A percentile compares a stretch with the other conserved stretches of the same genome.
phyloP scores from a whole-genome alignment of 1,140 invertebrate species.

The Pseudomyrmex concolor region DNA sequence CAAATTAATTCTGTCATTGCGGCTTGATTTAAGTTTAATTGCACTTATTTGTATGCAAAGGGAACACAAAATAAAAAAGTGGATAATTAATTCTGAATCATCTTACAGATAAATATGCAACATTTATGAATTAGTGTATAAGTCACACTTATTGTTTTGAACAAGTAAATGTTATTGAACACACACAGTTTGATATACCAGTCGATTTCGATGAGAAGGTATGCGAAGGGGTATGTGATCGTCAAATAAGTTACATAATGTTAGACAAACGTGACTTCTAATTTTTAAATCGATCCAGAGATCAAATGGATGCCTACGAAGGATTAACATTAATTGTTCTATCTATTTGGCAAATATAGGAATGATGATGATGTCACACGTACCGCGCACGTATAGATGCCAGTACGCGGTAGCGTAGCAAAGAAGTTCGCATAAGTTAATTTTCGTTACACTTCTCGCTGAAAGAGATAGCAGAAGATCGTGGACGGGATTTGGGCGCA shows the following conservation, averaged over 20 bases:
- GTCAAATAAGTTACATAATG: constrained; percentile 46
- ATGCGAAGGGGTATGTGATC: constrained; percentile 25
- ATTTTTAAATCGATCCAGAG: constrained; percentile 34
- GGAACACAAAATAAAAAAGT: background rate
- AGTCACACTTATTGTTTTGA: constrained; percentile 31
- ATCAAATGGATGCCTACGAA: constrained; percentile 55
- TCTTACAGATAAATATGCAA: constrained; percentile 22
- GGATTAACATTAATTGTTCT: constrained; percentile 68
- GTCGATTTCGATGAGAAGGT: constrained; percentile 30
- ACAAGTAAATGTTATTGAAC: constrained; percentile 24
- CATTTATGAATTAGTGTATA: constrained; percentile 47
- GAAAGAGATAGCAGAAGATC: constrained; percentile 35
- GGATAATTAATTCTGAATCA: constrained; percentile 9
- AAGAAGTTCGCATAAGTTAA: constrained; percentile 22
- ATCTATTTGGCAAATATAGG: constrained; percentile 78
- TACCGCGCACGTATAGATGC: constrained; percentile 12
- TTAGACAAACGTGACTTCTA: constrained; percentile 31
- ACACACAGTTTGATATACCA: constrained; percentile 25
- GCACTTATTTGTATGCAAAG: background rate
- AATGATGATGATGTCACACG: constrained; percentile 69
- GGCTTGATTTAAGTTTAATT: background rate
- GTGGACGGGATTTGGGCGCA: background rate
- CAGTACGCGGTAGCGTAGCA: constrained; percentile 10
- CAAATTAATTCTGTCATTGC: too few relatives aligned
- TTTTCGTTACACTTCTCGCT: constrained; percentile 31